Base-by-base conservation (phyloP, 2,113 vertebrate genomes). In the Peucedramus taeniatus region DNA sequence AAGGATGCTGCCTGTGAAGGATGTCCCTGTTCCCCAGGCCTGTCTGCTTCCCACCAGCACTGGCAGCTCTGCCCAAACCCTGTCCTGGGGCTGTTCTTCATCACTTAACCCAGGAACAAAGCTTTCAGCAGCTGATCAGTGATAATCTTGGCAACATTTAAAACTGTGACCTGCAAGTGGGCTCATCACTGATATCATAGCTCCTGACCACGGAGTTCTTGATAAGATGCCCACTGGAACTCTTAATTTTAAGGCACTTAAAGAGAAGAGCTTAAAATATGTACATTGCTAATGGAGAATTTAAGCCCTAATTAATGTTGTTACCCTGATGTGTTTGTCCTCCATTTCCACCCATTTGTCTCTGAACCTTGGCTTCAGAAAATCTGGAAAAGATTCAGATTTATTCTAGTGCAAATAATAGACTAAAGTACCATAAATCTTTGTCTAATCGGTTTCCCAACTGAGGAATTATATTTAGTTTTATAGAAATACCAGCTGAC, bases 31-130 rank as follows among this genome's bases (percentile, higher is more conserved):
- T 53, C 15, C 47, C 30, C 1, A 4, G 24, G 31, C 6, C 7
- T 31, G 40, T 56, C 7, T 21, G 53, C 59, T 53, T 65, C 4
- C 1, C 53, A 37, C 4, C 1, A 1, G 21, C 0, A 0, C 44
- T 10, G 19, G 9, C 0, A 2, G 27, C 40, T 88, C 66, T 88
- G 51, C 47, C 65, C 42, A 16, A 28, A 26, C 10, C 10, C 47
- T 78, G 24, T 37, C 45, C 42, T 47, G 18, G 57, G 33, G 37
- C 45, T 15, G 4, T 40, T 68, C 44, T 59, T 44, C 70, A 49
- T 40, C 12, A 7, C 40, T 40, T 20, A 37, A 47, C 17, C 7
- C 1, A 2, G 39, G 33, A 49, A 28, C 44, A 28, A 40, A 2
- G 12, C 14, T 83, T 60, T 57, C n/a, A 14, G n/a, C 71, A 11